phyloP scores from a whole-genome alignment of 1,140 invertebrate genomes.

The Drosophila subobscura region DNA sequence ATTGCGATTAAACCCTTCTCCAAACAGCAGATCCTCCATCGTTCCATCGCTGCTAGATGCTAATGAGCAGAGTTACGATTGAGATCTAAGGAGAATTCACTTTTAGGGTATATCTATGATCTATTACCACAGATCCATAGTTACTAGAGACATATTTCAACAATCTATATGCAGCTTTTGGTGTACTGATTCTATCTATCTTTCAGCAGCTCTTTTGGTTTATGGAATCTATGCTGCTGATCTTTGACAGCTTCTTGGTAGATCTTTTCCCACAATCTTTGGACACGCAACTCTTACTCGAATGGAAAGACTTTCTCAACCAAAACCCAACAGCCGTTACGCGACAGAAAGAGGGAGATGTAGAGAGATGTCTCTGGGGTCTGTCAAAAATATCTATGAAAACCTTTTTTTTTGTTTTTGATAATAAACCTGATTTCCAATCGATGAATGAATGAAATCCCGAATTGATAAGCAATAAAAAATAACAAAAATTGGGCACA shows the following conservation, averaged over 20 bases:
- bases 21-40: too few relatives aligned
- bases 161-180: too few relatives aligned
- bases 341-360: slow-evolving; percentile 24
- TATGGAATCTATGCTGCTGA: too few relatives aligned
- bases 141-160: too few relatives aligned
- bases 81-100: too few relatives aligned
- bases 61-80: too few relatives aligned
- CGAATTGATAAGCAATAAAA: slow-evolving; percentile 51
- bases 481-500: slow-evolving; percentile 50
- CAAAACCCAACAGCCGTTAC: slow-evolving; percentile 44
- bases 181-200: too few relatives aligned
- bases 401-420: slow-evolving; percentile 45
- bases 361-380: slow-evolving; percentile 3
- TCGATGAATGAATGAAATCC: slow-evolving; percentile 53
- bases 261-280: slow-evolving; percentile 33
- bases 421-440: slow-evolving; percentile 54
- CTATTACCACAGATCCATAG: too few relatives aligned
- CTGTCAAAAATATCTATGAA: slow-evolving; percentile 65
- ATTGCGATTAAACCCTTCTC: too few relatives aligned
- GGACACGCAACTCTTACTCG: background rate
- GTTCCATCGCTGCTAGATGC: too few relatives aligned
- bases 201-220: too few relatives aligned
- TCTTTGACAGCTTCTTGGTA: background rate
- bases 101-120: too few relatives aligned
- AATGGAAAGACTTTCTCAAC: slow-evolving; percentile 54